phyloP scores from a whole-genome alignment of 1,140 invertebrate genomes.

The Sycobia sp. region DNA sequence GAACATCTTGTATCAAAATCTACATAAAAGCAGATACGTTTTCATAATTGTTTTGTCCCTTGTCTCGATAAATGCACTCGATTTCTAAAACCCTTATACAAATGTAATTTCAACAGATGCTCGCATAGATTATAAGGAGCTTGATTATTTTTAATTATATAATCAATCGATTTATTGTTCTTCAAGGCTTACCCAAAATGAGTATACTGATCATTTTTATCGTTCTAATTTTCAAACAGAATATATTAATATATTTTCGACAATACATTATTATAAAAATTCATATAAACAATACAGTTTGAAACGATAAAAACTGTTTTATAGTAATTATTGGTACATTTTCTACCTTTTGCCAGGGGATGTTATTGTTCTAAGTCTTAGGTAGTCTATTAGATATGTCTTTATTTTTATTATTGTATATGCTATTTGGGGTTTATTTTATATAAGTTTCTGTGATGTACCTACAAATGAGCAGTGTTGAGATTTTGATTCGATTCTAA shows the following conservation, averaged over 20 bases:
- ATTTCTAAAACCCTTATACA: constrained; percentile 14
- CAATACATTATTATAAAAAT: constrained; percentile 30
- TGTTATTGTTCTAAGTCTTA: constrained; percentile 17
- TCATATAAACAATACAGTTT: constrained; percentile 22
- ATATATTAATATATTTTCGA: constrained; percentile 26
- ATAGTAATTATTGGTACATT: constrained; percentile 1
- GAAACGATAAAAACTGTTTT: constrained; percentile 20
- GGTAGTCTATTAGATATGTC: constrained; percentile 25
- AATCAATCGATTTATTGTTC: constrained; percentile 1
- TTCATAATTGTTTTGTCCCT: constrained; percentile 14
- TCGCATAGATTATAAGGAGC: constrained; percentile 11
- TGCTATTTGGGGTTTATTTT: constrained; percentile 4
- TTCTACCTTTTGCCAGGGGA: not conserved
- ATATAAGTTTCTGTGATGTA: too few species aligned
- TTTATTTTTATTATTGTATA: constrained; percentile 17
- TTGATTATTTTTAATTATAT: not conserved
- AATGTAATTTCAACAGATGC: constrained; percentile 15
- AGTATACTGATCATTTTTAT: not conserved
- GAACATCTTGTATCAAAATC: too few species aligned
- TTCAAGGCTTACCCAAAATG: constrained; percentile 18
- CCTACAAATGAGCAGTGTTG: too few species aligned
- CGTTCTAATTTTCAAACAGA: constrained; percentile 20
- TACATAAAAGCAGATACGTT: constrained; percentile 20
- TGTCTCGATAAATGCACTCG: constrained; percentile 18
- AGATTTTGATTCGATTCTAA: too few species aligned